These are phyloP conservation scores for Prosapia bicincta DNA, from an alignment of 2,888 invertebrate genomes.

Conservation along the genomic window DNA sequence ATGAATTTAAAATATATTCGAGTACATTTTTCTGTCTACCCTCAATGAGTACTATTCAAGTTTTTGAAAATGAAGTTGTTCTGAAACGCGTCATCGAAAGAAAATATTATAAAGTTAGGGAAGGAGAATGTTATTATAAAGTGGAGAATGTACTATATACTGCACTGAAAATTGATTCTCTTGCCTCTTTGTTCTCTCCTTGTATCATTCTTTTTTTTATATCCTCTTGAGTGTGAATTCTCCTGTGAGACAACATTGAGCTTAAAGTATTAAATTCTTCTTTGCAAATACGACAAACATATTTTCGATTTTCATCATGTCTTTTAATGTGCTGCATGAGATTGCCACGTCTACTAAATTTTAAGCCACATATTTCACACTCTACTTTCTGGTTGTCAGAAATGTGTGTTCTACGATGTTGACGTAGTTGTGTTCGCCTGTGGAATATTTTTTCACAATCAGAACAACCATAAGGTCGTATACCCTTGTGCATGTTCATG, in stretches of 20 bases:
- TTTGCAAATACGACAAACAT: conserved; percentile 38
- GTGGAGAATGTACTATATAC: no score
- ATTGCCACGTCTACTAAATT: conserved; percentile 45
- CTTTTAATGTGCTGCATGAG: conserved; percentile 45
- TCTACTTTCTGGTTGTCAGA: conserved; percentile 38
- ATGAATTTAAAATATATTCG: no score
- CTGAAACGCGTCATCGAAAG: no score
- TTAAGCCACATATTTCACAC: conserved; percentile 43
- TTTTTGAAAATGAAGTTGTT: no score
- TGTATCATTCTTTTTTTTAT: background rate
- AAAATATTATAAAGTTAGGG: no score
- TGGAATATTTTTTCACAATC: conserved; percentile 48
- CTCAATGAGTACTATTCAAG: no score
- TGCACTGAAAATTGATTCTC: no score
- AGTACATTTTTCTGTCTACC: no score
- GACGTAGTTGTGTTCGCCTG: conserved; percentile 44
- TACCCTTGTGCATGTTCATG: conserved; percentile 47
- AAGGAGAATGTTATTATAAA: no score
- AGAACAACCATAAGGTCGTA: conserved; percentile 46
- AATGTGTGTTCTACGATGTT: conserved; percentile 44
- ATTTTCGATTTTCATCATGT: conserved; percentile 41
- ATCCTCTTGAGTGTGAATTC: conserved; percentile 12
- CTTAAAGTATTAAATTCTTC: conserved; percentile 15
- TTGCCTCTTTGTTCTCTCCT: background rate
- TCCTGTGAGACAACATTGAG: conserved; percentile 16